Percentiles rank a stretch among this genome's conserved stretches.
Evolutionary conservation across 2,888 invertebrate genomes (phyloP).

Genomic region (Julus scanicus): DNA sequence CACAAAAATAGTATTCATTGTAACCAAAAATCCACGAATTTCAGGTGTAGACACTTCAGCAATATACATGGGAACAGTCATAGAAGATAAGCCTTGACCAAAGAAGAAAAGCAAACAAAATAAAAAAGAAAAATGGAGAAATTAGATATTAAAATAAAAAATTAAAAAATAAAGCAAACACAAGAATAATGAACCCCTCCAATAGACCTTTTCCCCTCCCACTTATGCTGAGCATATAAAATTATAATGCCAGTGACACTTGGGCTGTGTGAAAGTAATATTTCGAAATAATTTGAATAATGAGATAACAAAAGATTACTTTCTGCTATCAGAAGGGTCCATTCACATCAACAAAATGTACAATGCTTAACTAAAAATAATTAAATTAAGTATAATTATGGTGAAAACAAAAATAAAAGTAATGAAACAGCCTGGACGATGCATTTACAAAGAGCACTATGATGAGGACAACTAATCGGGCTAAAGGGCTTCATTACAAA

Average conservation of each 20-base stretch:
- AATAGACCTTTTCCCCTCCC: neutral
- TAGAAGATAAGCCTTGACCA: slow-evolving; percentile 68
- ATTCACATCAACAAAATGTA: slow-evolving; percentile 54
- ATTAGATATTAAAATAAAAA: slow-evolving; percentile 26
- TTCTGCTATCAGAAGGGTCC: neutral
- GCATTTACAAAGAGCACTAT: neutral
- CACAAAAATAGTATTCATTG: slow-evolving; percentile 69
- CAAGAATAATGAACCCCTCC: neutral
- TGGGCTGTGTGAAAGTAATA: no score
- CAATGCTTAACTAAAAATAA: slow-evolving; percentile 23
- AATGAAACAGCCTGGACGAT: neutral
- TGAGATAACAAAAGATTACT: neutral
- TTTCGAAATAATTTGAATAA: neutral
- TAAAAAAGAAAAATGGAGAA: slow-evolving; percentile 52
- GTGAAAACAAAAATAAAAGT: slow-evolving; percentile 36
- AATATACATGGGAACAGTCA: slow-evolving; percentile 72
- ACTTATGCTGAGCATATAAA: no score
- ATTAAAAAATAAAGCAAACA: neutral
- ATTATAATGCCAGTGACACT: no score
- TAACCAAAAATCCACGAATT: slow-evolving; percentile 69
- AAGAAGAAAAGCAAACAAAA: slow-evolving; percentile 56
- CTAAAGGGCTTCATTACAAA: neutral
- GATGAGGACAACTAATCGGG: neutral
- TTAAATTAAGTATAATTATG: neutral
- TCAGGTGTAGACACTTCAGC: slow-evolving; percentile 70